Percentiles rank a stretch among this genome's conserved stretches.
Conservation (phyloP, 1,140 invertebrate species). For the Daktulosphaira vitifoliae region DNA sequence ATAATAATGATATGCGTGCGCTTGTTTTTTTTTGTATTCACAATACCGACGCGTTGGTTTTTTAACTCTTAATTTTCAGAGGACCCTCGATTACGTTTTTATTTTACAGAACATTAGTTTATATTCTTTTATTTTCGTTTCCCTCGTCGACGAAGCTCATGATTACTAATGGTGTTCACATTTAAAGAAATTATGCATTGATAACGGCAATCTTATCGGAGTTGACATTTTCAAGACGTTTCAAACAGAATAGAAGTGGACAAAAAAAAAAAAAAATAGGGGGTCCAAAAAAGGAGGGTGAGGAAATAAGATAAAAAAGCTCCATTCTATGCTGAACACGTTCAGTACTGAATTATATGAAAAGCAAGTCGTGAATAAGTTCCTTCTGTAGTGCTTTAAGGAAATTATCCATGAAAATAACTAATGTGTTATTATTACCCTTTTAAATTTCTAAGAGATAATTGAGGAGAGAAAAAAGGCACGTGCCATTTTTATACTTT, state of each 20-base stretch:
- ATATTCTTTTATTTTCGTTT: neutral
- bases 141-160: neutral
- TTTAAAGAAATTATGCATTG: conserved; percentile 10
- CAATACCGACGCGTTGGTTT: too few relatives aligned
- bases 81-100: neutral
- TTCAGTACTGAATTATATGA: too few relatives aligned
- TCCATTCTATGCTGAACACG: too few relatives aligned
- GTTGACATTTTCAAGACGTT: conserved; percentile 3
- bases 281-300: neutral
- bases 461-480: too few relatives aligned
- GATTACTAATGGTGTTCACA: conserved; percentile 15
- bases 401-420: too few relatives aligned
- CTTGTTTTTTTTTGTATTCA: too few relatives aligned
- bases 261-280: neutral
- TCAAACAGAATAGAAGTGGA: neutral
- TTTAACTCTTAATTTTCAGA: too few relatives aligned
- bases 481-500: too few relatives aligned
- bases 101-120: conserved; percentile 17
- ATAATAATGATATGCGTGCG: neutral
- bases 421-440: too few relatives aligned
- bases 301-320: neutral
- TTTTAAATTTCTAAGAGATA: too few relatives aligned
- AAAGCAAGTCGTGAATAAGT: too few relatives aligned
- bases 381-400: too few relatives aligned
- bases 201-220: conserved; percentile 17